These are phyloP conservation scores for Anagrus nilaparvatae DNA, from an alignment of 1,140 invertebrate genomes.

Conservation along the genomic window DNA sequence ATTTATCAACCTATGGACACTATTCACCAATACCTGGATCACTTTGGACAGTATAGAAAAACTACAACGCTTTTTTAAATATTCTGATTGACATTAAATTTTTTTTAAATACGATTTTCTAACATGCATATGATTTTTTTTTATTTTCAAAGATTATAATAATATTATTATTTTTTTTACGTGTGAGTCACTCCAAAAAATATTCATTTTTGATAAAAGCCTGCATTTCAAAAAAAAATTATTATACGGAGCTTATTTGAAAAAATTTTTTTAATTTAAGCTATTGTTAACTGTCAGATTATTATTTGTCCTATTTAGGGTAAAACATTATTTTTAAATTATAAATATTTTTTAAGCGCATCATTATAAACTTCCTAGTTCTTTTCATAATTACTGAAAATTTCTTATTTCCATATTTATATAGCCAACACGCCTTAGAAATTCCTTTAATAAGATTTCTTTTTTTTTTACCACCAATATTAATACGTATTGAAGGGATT, in stretches of 20 bases:
- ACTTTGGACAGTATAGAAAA: slow-evolving; percentile 84
- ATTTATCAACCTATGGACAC: slow-evolving; percentile 85
- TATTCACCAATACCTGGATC: slow-evolving; percentile 89
- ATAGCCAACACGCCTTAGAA: no score
- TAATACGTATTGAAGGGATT: no score
- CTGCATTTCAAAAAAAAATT: neutral
- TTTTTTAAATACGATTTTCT: neutral
- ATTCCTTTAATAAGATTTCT: no score
- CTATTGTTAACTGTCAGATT: neutral
- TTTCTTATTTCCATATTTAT: no score
- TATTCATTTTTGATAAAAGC: neutral
- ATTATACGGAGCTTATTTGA: neutral
- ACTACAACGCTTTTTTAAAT: slow-evolving; percentile 42
- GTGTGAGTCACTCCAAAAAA: neutral
- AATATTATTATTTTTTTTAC: slow-evolving; percentile 1
- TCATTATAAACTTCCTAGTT: no score
- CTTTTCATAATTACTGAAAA: no score
- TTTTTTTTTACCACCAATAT: no score
- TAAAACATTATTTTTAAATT: no score
- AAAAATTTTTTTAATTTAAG: neutral
- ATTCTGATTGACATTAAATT: neutral
- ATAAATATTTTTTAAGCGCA: no score
- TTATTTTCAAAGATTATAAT: neutral
- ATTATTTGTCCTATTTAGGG: no score
- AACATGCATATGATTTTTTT: neutral